Base-by-base conservation (phyloP, 1,140 invertebrate species). In the Polypedilum vanderplanki region DNA sequence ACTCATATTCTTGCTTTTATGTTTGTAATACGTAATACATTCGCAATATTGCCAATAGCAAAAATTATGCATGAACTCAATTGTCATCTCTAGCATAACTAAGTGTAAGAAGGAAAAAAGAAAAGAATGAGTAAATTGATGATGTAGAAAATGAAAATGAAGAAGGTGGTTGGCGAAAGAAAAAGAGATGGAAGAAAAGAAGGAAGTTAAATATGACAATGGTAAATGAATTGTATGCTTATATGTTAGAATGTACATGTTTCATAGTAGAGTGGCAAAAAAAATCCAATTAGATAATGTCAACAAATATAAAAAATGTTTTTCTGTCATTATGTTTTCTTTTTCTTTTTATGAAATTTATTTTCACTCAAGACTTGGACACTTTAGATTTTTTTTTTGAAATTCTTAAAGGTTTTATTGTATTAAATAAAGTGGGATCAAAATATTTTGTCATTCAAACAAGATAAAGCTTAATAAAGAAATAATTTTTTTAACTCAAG, bases 221-320 rank as follows among this genome's bases (percentile, higher is more conserved):
- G 46, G 46, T 57, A 57, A 15, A 57, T 57, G 46, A 57, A 57
- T 57, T 57, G 46, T 12, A 57, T 33, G 24, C 24, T 33, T 33
- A 33, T 15, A 57, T 57, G 12, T 57, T 4, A n/a, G 46, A n/a
- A 57, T 12, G n/a, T 57, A 15, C 15, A n/a, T 57, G 46, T 57
- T 46, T 57, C 12, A n/a, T 12, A n/a, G 3, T 15, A 46, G 15
- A 12, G 41, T 46, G 8, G 41, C 8, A 46, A 57, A 57, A 57
- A 46, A 57, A 57, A 57, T 57, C 46, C n/a, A 57, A 57, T 57
- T 57, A 57, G 46, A n/a, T 57, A 57, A 57, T 57, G 46, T 57
- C 46, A 57, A 57, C 46, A 57, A n/a, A 57, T 12, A 57, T 57
- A n/a, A 57, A n/a, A 15, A 57, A 57, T 57, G 41, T 12, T 46